Evolutionary conservation across 2,113 vertebrate genomes (phyloP), one percentile per base, ranked within the genome.

Genomic region (Okapia johnstoni): DNA sequence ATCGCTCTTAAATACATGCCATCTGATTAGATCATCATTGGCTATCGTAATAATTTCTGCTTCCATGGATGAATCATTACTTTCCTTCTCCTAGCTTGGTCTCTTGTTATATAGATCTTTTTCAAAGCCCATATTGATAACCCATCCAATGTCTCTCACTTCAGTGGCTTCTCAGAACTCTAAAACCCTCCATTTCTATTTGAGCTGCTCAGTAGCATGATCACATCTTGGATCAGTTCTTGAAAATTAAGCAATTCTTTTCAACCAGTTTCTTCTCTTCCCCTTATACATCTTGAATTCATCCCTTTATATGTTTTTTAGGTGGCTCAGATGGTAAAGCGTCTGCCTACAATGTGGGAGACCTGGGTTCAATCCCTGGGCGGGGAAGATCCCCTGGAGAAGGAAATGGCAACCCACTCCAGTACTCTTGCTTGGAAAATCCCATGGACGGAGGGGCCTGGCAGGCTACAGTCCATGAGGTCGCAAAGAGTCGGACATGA

Each of bases 1-100:
- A 92, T 90, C 36, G 50, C n/a, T 96, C 77, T 93, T 83, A 97
- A 97, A 94, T 84, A 57, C 76, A 1, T 97, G 90, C 94, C 80
- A 96, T 92, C 85, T 81, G 94, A 98, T 96, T 94, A 92, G 88
- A 43, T 97, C 92, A 96, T 98, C 63, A 28, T 40, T 96, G 85
- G 76, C 84, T 92, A 9, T 94, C 86, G 80, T 96, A 91, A 86
- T 57, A 96, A 90, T 14, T 54, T 92, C 46, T 9, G 91, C 50
- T 79, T 73, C 80, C 52, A 26, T 84, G 79, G 58, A 43, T 92
- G 94, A 96, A 85, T 97, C 87, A 92, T 81, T 76, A 60, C 26
- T 88, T 97, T 84, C 48, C 52, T 93, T 54, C n/a, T 61, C 94
- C 57, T 97, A 76, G 26, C 76, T 11, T 81, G 50, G 63, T 95